Conservation (phyloP, 2,797 vertebrate species). For the Emys orbicularis region DNA sequence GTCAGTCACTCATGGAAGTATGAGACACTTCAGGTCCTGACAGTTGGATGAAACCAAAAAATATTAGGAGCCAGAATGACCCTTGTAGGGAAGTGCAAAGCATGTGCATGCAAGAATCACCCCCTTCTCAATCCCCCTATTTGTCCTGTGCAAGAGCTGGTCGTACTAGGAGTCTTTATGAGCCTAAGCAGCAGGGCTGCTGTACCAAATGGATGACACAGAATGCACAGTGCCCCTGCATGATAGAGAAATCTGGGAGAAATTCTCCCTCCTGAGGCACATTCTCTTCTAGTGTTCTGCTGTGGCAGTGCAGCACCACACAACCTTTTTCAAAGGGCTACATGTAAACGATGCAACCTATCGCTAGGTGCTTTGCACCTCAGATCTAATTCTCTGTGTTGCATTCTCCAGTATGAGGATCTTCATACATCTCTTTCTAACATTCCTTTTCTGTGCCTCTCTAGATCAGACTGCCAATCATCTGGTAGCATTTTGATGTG, state of each 20-base stretch:
- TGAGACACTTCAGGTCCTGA: neutral
- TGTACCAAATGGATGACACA: neutral
- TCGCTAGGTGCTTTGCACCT: neutral
- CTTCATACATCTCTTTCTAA: neutral
- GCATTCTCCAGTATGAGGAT: neutral
- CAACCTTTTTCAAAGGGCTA: neutral
- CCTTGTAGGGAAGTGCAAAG: neutral
- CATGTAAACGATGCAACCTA: neutral
- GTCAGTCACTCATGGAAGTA: neutral
- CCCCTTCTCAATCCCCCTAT: neutral
- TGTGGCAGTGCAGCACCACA: neutral
- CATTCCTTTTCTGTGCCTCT: neutral
- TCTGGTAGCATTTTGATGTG: neutral
- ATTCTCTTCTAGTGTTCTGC: neutral
- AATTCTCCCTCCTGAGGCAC: neutral
- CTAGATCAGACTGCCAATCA: neutral
- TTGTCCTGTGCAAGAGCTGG: neutral
- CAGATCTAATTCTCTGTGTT: neutral
- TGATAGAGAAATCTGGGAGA: neutral
- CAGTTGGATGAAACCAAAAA: neutral
- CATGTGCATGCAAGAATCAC: fast-evolving
- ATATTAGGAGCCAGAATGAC: neutral
- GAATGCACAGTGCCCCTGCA: neutral
- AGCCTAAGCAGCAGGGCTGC: neutral
- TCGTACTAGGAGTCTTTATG: neutral